phyloP scores from a whole-genome alignment of 1,140 invertebrate species.

The Drosophila tani region DNA sequence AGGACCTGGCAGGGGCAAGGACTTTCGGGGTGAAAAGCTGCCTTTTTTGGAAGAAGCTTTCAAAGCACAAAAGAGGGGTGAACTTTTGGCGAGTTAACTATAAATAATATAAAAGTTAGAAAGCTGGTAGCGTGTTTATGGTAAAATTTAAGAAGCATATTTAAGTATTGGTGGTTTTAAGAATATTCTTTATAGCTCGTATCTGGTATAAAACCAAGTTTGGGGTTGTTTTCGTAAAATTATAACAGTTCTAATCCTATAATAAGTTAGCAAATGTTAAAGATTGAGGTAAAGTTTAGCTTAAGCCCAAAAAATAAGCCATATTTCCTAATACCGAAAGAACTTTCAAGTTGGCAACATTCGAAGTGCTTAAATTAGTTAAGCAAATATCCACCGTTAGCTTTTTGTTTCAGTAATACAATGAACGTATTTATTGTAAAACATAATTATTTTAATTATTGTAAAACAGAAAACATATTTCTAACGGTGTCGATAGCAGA shows the following conservation, averaged over 20 bases:
- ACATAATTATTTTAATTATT: no score
- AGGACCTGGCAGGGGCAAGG: constrained; percentile 1
- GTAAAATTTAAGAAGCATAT: neutral
- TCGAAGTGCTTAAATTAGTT: no score
- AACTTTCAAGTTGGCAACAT: no score
- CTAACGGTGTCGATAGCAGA: no score
- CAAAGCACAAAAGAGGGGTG: no score
- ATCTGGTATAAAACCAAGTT: constrained; percentile 45
- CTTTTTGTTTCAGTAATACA: no score
- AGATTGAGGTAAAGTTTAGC: no score
- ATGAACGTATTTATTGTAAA: no score
- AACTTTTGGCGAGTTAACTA: neutral
- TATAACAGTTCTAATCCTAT: neutral
- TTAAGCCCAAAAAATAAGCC: no score
- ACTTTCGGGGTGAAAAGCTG: constrained; percentile 14
- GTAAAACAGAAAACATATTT: no score
- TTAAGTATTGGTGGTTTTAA: neutral
- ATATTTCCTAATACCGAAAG: no score
- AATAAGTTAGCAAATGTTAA: neutral
- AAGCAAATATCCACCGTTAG: no score
- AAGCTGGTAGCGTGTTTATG: neutral
- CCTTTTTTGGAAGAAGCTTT: neutral
- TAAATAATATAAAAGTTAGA: neutral
- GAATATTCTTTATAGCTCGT: neutral
- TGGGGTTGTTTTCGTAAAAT: neutral